Evolutionary conservation across 2,113 vertebrate genomes (phyloP).

Genomic region (Gracilinanus agilis): DNA sequence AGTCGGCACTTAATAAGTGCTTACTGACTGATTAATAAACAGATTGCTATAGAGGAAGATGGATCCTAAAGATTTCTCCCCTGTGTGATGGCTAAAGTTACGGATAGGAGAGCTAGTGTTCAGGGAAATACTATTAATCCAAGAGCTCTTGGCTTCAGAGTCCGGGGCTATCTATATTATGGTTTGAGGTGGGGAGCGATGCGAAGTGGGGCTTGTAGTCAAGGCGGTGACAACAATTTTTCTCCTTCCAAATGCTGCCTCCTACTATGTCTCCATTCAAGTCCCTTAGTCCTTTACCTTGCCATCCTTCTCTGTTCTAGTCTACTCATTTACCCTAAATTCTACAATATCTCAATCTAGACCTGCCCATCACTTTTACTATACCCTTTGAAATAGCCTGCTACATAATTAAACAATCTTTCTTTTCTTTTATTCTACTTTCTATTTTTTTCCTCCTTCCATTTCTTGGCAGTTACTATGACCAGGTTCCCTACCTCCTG

Average conservation of each 20-base stretch:
- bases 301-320: neutral
- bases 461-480: neutral
- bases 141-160: neutral
- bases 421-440: neutral
- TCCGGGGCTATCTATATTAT: neutral
- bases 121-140: neutral
- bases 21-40: neutral
- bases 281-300: neutral
- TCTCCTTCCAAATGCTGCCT: neutral
- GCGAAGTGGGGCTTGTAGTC: no score
- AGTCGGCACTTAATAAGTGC: neutral
- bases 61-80: neutral
- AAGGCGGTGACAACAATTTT: neutral
- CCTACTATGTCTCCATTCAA: neutral
- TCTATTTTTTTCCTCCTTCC: neutral
- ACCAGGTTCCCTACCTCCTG: neutral
- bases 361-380: neutral
- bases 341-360: neutral
- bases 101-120: neutral
- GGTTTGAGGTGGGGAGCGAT: neutral
- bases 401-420: neutral
- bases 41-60: neutral
- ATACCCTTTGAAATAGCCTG: neutral
- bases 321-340: neutral
- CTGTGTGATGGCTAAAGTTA: neutral